Conservation (phyloP, 2,113 vertebrate genomes). For the Podilymbus podiceps region DNA sequence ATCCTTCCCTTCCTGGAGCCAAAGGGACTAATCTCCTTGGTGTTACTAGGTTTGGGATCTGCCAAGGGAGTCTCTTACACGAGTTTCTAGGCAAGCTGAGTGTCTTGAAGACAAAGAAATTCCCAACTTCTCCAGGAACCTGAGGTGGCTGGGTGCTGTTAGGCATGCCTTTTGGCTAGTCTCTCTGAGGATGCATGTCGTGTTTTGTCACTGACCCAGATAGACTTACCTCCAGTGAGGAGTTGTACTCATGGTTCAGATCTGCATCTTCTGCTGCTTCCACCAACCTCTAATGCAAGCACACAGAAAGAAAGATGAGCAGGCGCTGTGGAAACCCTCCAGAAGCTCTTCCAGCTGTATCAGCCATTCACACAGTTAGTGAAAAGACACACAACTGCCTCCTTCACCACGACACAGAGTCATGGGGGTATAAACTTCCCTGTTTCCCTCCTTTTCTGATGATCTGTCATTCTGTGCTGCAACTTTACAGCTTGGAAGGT, state of each 20-base stretch:
- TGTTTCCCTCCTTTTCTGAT: not conserved
- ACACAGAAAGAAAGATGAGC: not conserved
- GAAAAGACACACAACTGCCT: not conserved
- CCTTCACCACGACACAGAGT: not conserved
- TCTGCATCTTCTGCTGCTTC: conserved; percentile 93
- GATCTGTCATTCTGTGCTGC: not conserved
- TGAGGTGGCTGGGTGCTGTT: not conserved
- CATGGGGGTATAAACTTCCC: not conserved
- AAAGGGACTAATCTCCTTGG: not conserved
- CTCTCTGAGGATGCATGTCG: not conserved
- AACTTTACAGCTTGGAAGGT: not conserved
- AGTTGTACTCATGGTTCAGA: conserved; percentile 88
- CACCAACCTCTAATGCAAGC: conserved; percentile 80
- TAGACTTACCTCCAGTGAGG: conserved; percentile 83
- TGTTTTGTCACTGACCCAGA: not conserved
- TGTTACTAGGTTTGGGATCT: not conserved
- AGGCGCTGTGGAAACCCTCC: not conserved
- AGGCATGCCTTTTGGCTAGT: not conserved
- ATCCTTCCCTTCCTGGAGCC: not conserved
- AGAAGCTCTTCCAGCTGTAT: not conserved
- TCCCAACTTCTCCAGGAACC: not conserved
- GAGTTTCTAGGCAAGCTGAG: not conserved
- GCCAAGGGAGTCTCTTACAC: not conserved
- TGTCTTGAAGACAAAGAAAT: not conserved
- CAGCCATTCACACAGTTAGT: not conserved